Base-by-base conservation (phyloP, 64 coral and sea anemone genomes). In the Montipora foliosa region DNA sequence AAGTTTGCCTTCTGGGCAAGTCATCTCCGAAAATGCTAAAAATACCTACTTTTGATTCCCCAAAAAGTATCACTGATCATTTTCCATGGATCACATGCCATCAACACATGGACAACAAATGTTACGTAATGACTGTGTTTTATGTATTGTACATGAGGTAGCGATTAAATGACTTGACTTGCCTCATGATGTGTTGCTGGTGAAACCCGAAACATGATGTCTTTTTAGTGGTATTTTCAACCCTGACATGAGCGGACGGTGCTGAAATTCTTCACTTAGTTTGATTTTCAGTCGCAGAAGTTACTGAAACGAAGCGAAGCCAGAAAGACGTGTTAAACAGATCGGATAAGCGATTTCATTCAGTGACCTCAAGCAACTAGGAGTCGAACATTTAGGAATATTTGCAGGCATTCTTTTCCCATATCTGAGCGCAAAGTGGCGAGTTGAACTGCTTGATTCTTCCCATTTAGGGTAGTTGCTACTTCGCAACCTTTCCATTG, bases 401-500 rank as follows among this genome's bases (percentile, higher is more conserved):
- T 29, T 29, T 29, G 25, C 25, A 29, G 25, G 25, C 25, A 29
- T 1, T 29, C 25, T 0, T 29, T 29, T 29, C 25, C 25, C 25
- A 67, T 94, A 90, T 20, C 48, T 75, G 79, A 89, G 47, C 87
- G 86, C 25, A 29, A 29, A 29, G 25, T 94, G 5, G 78, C 74
- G 6, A 29, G 3, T 19, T 62, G 8, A 24, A 90, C 48, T 29
- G 74, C 76, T 89, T 89, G 66, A 47, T 9, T 57, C 48, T 58
- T 47, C 60, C 75, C 50, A 72, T 94, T 77, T 7, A 94, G 46
- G 64, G 49, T 78, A 51, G 87, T 94, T n/a, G 78, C 86, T 46
- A 91, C 72, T 59, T 91, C 79, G 51, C 89, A 94, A 94, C 89
- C 52, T 17, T 83, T 37, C 86, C 92, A 94, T 82, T 88, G 92